Conservation (phyloP, 1,140 invertebrate genomes). For the Bombus terrestris region DNA sequence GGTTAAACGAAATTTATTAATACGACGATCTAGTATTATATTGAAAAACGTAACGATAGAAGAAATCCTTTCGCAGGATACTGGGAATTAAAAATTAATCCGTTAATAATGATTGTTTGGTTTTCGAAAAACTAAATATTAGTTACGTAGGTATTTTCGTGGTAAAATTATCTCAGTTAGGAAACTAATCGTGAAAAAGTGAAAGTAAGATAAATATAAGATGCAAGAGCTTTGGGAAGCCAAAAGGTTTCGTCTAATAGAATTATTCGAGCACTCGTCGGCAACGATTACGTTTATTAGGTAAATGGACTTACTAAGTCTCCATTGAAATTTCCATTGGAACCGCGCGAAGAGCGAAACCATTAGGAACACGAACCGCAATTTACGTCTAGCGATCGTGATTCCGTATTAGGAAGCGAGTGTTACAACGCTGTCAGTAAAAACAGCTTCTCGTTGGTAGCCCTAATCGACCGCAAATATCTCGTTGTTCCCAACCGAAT, state of each 20-base stretch:
- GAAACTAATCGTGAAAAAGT: background rate
- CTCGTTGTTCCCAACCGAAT: background rate
- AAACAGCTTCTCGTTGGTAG: background rate
- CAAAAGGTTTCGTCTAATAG: background rate
- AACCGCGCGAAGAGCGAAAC: background rate
- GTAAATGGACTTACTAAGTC: background rate
- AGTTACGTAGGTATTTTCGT: too few species aligned
- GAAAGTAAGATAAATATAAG: background rate
- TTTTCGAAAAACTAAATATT: too few species aligned
- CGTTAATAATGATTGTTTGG: too few species aligned
- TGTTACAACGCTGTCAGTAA: background rate
- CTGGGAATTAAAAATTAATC: too few species aligned
- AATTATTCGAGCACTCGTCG: background rate
- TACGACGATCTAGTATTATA: too few species aligned
- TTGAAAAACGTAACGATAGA: too few species aligned
- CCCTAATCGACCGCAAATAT: slow-evolving; percentile 8
- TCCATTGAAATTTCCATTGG: background rate
- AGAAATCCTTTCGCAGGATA: too few species aligned
- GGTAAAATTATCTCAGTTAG: too few species aligned
- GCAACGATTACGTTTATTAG: background rate
- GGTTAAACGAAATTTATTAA: too few species aligned
- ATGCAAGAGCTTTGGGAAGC: background rate
- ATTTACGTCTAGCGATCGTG: background rate
- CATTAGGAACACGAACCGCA: slow-evolving; percentile 5
- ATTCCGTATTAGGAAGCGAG: background rate